Evolutionary conservation across 2,113 vertebrate species (phyloP).

Genomic region (Thunnus thynnus): DNA sequence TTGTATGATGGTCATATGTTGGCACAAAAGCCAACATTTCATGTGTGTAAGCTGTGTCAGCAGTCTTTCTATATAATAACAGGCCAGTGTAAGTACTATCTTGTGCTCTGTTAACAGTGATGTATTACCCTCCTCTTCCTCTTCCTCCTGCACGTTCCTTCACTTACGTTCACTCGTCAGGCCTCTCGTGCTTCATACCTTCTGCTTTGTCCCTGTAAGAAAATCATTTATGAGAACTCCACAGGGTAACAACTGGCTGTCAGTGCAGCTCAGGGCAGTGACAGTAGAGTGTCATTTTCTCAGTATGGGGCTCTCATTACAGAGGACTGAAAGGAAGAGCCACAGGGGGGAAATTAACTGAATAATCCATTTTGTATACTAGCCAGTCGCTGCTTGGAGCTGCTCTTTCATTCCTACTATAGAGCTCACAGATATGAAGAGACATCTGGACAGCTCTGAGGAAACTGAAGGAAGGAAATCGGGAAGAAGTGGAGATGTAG

Average conservation of each 20-base stretch:
- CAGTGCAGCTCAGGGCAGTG: conserved; percentile 12
- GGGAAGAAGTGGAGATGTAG: conserved; percentile 3
- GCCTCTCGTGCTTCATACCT: background rate
- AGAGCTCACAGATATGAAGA: conserved; percentile 22
- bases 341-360: conserved; percentile 57
- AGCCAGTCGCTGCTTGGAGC: conserved; percentile 23
- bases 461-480: conserved; percentile 13
- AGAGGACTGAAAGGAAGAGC: conserved; percentile 25
- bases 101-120: conserved; percentile 16
- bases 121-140: conserved; percentile 5
- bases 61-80: no score
- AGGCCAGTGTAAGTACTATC: background rate
- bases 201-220: conserved; percentile 18
- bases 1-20: no score
- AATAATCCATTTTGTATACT: conserved; percentile 53
- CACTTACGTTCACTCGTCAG: conserved; percentile 3
- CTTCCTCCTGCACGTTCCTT: background rate
- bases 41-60: no score
- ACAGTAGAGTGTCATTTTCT: conserved; percentile 47
- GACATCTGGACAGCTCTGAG: conserved; percentile 19
- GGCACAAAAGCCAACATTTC: no score
- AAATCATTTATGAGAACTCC: conserved; percentile 20
- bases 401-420: background rate
- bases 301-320: conserved; percentile 55
- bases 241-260: conserved; percentile 33